Evolutionary conservation across 2,113 vertebrate genomes (phyloP).

Genomic region (Poeciliopsis retropinna): DNA sequence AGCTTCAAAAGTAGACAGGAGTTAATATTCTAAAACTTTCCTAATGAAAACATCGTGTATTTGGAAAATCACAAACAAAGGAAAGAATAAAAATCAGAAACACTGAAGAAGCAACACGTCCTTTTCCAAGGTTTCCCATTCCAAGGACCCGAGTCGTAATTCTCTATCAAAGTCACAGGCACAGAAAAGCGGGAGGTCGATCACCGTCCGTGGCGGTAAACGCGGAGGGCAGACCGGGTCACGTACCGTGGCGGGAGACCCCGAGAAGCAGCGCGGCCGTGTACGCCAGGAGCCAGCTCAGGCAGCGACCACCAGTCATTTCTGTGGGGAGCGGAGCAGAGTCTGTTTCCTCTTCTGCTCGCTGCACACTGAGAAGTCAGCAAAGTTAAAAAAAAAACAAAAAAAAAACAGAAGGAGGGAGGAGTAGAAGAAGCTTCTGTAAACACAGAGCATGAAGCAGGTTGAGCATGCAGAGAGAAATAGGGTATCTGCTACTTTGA

Average conservation of each 20-base stretch:
- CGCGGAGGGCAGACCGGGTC: neutral
- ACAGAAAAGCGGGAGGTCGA: neutral
- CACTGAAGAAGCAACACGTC: neutral
- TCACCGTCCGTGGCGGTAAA: rapidly evolving
- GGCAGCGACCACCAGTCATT: conserved; percentile 38
- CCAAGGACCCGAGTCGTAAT: neutral
- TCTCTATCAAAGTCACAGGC: neutral
- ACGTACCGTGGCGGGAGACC: conserved; percentile 31
- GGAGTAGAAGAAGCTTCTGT: neutral
- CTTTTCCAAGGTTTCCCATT: neutral
- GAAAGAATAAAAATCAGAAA: no score
- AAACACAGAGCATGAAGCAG: neutral
- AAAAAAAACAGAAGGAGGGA: neutral
- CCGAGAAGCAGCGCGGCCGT: conserved; percentile 5
- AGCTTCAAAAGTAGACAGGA: neutral
- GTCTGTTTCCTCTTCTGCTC: conserved; percentile 51
- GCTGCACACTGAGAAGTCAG: conserved; percentile 3
- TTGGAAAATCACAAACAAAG: neutral
- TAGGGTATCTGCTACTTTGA: neutral
- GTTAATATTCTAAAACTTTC: neutral
- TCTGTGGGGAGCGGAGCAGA: conserved; percentile 11
- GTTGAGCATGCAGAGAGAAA: neutral
- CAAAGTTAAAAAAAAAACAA: neutral
- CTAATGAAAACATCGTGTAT: neutral
- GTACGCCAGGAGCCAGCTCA: neutral